These are phyloP conservation scores for Eidolon dupreanum DNA, from an alignment of 2,797 vertebrate species.

Conservation along the genomic window DNA sequence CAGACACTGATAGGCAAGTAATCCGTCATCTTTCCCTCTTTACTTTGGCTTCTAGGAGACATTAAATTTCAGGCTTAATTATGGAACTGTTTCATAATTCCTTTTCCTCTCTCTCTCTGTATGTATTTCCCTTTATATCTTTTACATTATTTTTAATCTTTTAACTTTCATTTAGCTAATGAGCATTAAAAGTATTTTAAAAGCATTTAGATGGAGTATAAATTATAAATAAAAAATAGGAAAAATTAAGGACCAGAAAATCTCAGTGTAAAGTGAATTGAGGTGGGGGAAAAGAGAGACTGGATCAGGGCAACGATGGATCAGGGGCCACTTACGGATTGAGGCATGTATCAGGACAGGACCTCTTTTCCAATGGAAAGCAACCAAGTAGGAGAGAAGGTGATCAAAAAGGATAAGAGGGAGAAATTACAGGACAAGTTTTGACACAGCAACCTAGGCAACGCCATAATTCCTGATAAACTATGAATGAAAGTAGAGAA, in stretches of 20 bases:
- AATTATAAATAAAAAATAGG: neutral
- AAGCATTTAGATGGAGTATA: neutral
- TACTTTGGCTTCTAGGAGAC: neutral
- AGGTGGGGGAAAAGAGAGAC: neutral
- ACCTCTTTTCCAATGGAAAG: neutral
- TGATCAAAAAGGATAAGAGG: neutral
- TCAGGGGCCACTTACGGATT: neutral
- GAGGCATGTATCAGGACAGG: neutral
- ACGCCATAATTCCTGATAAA: neutral
- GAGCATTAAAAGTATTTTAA: neutral
- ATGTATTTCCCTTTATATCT: neutral
- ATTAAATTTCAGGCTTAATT: slow-evolving; percentile 29
- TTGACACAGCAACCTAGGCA: neutral
- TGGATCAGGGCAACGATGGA: neutral
- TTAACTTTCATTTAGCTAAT: slow-evolving; percentile 10
- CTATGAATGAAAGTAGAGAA: neutral
- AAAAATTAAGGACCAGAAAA: neutral
- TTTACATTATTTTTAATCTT: neutral
- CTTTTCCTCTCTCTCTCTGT: neutral
- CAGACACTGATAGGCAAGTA: neutral
- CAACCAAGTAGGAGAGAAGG: neutral
- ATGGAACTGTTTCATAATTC: neutral
- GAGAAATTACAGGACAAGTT: neutral
- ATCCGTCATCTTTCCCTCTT: neutral
- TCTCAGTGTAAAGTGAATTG: neutral